A percentile compares a stretch with the other conserved stretches of the same genome.
Conservation (phyloP, 2,888 invertebrate genomes). For the Icerya purchasi region DNA sequence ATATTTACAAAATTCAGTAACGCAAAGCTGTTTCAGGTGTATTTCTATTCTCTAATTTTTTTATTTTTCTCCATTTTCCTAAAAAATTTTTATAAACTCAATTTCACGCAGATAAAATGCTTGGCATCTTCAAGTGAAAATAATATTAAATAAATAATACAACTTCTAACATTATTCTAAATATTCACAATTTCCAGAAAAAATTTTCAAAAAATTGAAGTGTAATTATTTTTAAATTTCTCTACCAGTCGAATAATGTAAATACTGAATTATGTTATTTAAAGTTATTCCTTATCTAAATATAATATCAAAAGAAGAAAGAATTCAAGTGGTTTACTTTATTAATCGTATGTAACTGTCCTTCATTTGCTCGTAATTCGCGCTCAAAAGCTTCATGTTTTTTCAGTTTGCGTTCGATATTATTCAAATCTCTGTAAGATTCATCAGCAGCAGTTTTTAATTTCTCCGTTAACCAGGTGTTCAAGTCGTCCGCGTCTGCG, state of each 20-base stretch:
- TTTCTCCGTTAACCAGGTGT: slow-evolving; percentile 80
- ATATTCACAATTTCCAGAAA: neutral
- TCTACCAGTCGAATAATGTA: neutral
- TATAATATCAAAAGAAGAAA: no score
- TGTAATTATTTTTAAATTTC: neutral
- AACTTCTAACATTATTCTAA: no score
- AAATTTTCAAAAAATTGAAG: neutral
- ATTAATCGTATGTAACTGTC: slow-evolving; percentile 65
- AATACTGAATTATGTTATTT: no score
- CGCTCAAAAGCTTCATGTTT: slow-evolving; percentile 94
- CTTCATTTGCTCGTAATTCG: slow-evolving; percentile 84
- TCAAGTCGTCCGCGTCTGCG: slow-evolving; percentile 74
- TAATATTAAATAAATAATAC: no score
- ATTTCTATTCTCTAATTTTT: no score
- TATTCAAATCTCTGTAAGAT: slow-evolving; percentile 71
- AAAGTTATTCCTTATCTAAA: no score
- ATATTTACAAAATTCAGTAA: no score
- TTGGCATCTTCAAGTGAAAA: no score
- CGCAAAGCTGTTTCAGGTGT: no score
- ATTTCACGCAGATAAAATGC: neutral
- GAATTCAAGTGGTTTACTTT: slow-evolving; percentile 28
- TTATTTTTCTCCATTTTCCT: no score
- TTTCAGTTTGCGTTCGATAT: slow-evolving; percentile 75
- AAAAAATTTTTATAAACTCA: no score
- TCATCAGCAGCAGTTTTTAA: slow-evolving; percentile 77